Base-by-base conservation (phyloP, 2,888 invertebrate genomes). In the Dryocosmus kuriphilus region DNA sequence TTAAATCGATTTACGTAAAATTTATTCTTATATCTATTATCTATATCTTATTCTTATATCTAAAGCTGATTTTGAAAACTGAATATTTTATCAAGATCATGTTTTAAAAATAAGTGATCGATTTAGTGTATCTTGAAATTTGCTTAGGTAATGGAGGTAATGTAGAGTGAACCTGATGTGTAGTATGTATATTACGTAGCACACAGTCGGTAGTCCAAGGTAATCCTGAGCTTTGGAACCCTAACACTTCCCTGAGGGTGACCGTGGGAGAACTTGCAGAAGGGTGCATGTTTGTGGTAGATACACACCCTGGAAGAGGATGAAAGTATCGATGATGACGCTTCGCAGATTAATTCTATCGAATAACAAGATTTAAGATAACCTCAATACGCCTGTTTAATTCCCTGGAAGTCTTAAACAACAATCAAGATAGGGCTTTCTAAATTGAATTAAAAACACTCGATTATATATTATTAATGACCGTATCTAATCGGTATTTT, bases 131-230 rank as follows among this genome's bases (percentile, higher is more conserved):
- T 22, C 2, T 57, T 22, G 11, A 57, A 57, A n/a, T 51, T 14
- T 82, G 84, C 84, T 83, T 86, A 87, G 87, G 86, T 85, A 87
- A 87, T 87, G 85, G 87, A 88, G 86, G 85, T 88, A 90, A 89
- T 87, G 88, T 88, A 88, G 84, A 88, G 88, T 79, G 63, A 71
- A 30, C 38, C 35, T 41, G 75, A 75, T 78, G 80, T 86, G 82
- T 82, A 78, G 55, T 77, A 76, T 84, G 84, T 84, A 86, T 84
- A 84, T 88, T 88, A 86, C 85, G 85, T 84, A 83, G 81, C 80
- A 77, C 41, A 82, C 83, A 84, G 84, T 83, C 83, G 79, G 81
- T 83, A 84, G 86, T 82, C 85, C 85, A 75, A 83, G 85, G 80
- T 88, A 88, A 88, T 88, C 88, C 88, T 86, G 83, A 84, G 84